A percentile compares a stretch with the other conserved stretches of the same genome.
Evolutionary conservation across 1,140 invertebrate genomes (phyloP).

Genomic region (Eciton burchellii): DNA sequence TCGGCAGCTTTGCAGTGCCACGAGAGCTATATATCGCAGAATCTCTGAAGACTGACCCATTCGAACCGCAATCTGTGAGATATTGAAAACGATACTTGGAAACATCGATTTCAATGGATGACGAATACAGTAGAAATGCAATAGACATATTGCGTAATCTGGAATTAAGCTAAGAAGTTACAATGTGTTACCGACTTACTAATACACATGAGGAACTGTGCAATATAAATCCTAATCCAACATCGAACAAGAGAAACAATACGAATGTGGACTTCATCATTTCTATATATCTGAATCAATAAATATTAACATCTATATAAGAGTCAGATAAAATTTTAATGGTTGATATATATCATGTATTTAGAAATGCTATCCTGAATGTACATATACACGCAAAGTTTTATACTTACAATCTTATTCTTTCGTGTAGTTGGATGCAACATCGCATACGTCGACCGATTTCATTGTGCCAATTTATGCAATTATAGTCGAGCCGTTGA

Average conservation of each 20-base stretch:
- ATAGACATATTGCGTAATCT: neutral
- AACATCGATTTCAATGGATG: too few species aligned
- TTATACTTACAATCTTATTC: conserved; percentile 26
- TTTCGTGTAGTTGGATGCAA: conserved; percentile 42
- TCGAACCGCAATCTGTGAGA: conserved; percentile 10
- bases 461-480: neutral
- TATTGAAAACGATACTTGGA: too few species aligned
- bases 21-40: conserved; percentile 38
- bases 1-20: conserved; percentile 58
- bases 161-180: neutral
- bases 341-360: neutral
- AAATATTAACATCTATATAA: neutral
- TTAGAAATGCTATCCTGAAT: too few species aligned
- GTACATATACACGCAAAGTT: neutral
- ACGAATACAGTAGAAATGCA: too few species aligned
- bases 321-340: neutral
- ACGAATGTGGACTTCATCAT: conserved; percentile 10
- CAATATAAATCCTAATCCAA: conserved; percentile 24
- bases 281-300: conserved; percentile 17
- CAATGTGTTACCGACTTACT: neutral
- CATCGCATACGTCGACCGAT: neutral
- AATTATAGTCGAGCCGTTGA: neutral
- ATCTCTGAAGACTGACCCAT: conserved; percentile 17
- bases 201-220: conserved; percentile 18
- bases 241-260: conserved; percentile 14